A percentile compares a stretch with the other conserved stretches of the same genome.
Conservation (phyloP, 2,797 vertebrate species). For the Danio jaintianensis region DNA sequence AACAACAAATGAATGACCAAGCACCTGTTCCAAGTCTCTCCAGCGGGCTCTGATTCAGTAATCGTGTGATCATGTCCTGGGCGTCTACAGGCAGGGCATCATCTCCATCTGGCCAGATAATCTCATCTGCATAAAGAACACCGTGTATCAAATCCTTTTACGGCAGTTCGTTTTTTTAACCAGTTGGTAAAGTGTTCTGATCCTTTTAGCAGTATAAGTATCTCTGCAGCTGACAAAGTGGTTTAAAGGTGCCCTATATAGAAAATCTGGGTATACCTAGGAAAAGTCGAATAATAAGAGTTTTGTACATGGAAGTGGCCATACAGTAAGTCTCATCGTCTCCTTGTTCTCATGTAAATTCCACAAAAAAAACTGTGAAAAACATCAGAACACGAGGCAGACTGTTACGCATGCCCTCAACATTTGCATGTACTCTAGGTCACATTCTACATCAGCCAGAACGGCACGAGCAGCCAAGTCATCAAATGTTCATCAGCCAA, state of each 20-base stretch:
- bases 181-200: conserved; percentile 22
- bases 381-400: no score
- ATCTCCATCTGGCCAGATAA: conserved; percentile 94
- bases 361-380: no score
- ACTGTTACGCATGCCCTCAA: no score
- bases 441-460: no score
- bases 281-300: no score
- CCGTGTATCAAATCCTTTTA: conserved; percentile 15
- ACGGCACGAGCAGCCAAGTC: no score
- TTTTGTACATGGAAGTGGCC: no score
- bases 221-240: neutral
- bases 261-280: no score
- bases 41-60: conserved; percentile 90
- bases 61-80: conserved; percentile 89
- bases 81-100: conserved; percentile 89
- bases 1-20: neutral
- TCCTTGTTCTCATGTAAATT: no score
- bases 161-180: conserved; percentile 5
- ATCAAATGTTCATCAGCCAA: no score
- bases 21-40: conserved; percentile 93
- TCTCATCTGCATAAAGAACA: conserved; percentile 83
- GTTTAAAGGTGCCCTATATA: neutral
- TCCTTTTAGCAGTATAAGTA: conserved; percentile 2
- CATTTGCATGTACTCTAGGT: no score
- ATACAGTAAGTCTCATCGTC: no score